phyloP scores from a whole-genome alignment of 2,888 invertebrate genomes.

The Gymnoscelis rufifasciata region DNA sequence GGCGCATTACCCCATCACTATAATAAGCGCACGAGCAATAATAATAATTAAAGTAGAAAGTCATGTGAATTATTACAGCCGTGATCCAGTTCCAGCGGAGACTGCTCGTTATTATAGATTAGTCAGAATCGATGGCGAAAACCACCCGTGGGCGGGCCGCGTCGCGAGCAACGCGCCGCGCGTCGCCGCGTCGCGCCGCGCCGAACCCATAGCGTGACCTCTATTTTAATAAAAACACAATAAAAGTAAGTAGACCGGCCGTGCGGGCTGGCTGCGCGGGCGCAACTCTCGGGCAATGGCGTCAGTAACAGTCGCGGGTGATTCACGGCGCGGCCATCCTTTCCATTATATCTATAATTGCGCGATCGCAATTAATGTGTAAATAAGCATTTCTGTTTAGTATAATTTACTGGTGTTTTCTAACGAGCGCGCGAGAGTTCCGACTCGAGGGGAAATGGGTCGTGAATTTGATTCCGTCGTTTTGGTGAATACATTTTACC shows the following conservation, averaged over 20 bases:
- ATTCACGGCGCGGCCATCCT: no score
- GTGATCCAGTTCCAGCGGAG: constrained; percentile 37
- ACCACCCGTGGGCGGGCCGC: constrained; percentile 20
- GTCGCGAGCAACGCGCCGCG: background rate
- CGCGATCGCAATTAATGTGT: no score
- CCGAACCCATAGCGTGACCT: background rate
- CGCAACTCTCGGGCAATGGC: constrained; percentile 33
- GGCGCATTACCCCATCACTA: background rate
- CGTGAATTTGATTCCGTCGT: no score
- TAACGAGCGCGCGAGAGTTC: constrained; percentile 29
- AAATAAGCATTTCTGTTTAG: constrained; percentile 26
- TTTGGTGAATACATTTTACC: no score
- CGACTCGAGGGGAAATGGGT: no score
- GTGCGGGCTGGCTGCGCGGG: constrained; percentile 30
- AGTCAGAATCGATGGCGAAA: constrained; percentile 20
- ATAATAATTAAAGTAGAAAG: constrained; percentile 35
- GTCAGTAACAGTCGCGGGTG: no score
- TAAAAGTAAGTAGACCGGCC: background rate
- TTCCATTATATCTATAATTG: background rate
- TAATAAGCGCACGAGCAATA: constrained; percentile 5
- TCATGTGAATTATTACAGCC: constrained; percentile 34
- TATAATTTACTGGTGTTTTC: no score
- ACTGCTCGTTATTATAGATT: constrained; percentile 34
- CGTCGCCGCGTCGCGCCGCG: background rate
- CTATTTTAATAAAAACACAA: background rate